Base-by-base conservation (phyloP, 2,888 invertebrate species). In the Sepioteuthis lessoniana region DNA sequence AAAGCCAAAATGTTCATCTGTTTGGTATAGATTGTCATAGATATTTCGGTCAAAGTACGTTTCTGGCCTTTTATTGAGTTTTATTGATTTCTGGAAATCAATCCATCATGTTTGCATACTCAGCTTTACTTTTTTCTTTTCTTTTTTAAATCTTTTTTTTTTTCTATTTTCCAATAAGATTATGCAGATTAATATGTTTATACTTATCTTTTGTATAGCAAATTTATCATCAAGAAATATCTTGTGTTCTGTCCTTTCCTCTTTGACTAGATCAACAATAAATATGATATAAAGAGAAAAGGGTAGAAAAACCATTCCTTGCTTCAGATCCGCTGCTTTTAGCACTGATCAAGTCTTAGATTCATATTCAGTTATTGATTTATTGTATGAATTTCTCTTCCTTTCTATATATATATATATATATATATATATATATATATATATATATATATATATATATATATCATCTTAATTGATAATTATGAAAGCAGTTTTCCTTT, bases 41-140 rank as follows among this genome's bases (percentile, higher is more conserved):
- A 76, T n/a, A 76, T 76, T n/a, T 76, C 76, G 76, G 76, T 76
- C 76, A 76, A n/a, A n/a, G n/a, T 35, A n/a, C n/a, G 76, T 76
- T 76, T 76, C 76, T 76, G 76, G 76, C 76, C n/a, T 76, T 55
- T 76, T 35, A 76, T 60, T 60, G 60, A 60, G 21, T 60, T 60
- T 31, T 60, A 60, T 76, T 76, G 76, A 76, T 76, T 76, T 35
- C 76, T 76, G 16, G n/a, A 76, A 76, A 76, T 76, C 76, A 35
- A 76, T 76, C 76, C n/a, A 76, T 76, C 76, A 76, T 76, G 76
- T 76, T 76, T 76, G 76, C 76, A n/a, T 13, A 76, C n/a, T 76
- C 76, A 76, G 76, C 76, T 35, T 35, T n/a, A 76, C n/a, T 4
- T 35, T n/a, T 35, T 76, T n/a, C n/a, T 76, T 16, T 35, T 28